These are phyloP conservation scores for Pseudanteris insignis DNA, from an alignment of 2,888 invertebrate genomes.

Conservation along the genomic window DNA sequence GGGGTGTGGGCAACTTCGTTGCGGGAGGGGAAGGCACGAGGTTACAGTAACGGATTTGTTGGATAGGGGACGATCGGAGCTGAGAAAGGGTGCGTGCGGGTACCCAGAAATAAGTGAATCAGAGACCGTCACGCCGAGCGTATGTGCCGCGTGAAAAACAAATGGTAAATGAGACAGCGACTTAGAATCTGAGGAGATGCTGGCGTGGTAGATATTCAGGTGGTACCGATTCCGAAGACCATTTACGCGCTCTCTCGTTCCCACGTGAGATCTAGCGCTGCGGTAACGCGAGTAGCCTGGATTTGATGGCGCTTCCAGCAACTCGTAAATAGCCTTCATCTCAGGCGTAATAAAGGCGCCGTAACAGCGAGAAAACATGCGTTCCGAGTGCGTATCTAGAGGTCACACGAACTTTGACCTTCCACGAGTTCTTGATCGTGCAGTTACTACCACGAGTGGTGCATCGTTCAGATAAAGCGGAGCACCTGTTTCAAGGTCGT, in stretches of 20 bases:
- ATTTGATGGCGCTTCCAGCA: constrained; percentile 57
- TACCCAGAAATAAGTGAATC: no score
- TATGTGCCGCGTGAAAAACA: constrained; percentile 6
- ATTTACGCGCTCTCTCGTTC: constrained; percentile 41
- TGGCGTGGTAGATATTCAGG: constrained; percentile 8
- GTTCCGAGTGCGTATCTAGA: constrained; percentile 30
- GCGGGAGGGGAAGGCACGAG: no score
- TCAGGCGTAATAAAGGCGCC: constrained; percentile 48
- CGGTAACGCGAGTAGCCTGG: constrained; percentile 36
- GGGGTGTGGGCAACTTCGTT: no score
- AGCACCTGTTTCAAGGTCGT: no score
- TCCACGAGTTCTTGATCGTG: no score
- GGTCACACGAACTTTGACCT: constrained; percentile 22
- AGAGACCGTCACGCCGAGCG: no score
- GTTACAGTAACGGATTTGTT: no score
- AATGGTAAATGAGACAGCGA: constrained; percentile 1
- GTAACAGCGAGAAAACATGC: constrained; percentile 48
- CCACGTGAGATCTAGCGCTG: constrained; percentile 45
- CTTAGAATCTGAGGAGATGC: constrained; percentile 8
- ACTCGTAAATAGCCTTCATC: constrained; percentile 55
- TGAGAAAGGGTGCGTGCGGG: no score
- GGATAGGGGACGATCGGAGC: no score
- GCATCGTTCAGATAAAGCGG: no score
- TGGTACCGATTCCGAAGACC: constrained; percentile 16
- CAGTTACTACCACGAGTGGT: no score